Base-by-base conservation (phyloP, 53 echinoderm and acorn worm species). In the Zoroaster sp. region DNA sequence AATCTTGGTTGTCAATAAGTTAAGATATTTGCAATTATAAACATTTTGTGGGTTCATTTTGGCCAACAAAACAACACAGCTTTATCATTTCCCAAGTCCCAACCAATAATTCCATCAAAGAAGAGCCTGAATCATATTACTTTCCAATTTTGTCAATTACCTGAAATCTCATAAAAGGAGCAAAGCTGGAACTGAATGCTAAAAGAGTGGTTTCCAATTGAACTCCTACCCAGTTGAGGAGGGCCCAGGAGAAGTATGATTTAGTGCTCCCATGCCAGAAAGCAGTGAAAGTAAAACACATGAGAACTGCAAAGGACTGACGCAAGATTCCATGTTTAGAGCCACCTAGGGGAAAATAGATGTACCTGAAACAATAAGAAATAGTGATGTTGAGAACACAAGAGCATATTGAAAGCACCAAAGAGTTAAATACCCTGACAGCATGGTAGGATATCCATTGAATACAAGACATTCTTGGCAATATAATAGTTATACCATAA, bases 201-300 rank as follows among this genome's bases (percentile, higher is more conserved):
- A 86, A 70, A 0, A 91, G 21, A 18, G 92, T 31, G 15, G 90
- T 55, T 66, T 96, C 96, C 9, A 92, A 10, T 43, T 88, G 88
- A 33, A 96, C 75, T 34, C 96, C 96, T 1, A 74, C 17, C 91
- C 92, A 96, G 87, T 96, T 96, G 20, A 91, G 75, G 0, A 93
- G 30, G 28, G 88, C 94, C 96, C 96, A 96, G 43, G 43, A 77
- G 20, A 79, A 54, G 41, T 91, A 38, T 39, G 83, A 77, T 20
- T 35, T 30, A 18, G 49, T 74, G 3, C 74, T 72, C 3, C 96
- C 96, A 53, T 96, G 96, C 96, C 96, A 96, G 85, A 37, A 90
- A 12, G 55, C 87, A 21, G 89, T 90, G 66, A 92, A 90, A 8
- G 83, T 40, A 36, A 96, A 96, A 69, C 94, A 94, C 2, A 72